These are phyloP conservation scores for Xanthorhoe spadicearia DNA, from an alignment of 2,888 invertebrate genomes.

Conservation along the genomic window DNA sequence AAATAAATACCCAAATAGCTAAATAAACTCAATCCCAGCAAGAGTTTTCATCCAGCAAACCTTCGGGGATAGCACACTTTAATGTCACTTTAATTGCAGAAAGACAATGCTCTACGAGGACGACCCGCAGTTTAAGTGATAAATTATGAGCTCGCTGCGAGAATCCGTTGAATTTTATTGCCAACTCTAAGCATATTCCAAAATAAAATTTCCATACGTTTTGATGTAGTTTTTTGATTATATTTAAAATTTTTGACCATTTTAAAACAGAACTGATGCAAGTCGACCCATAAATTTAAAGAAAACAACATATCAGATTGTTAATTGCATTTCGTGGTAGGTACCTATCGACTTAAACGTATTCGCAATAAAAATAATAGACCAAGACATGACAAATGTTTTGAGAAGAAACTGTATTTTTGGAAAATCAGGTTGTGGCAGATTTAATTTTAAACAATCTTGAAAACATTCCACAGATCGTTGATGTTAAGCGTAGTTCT, in stretches of 20 bases:
- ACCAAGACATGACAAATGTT: neutral
- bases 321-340: neutral
- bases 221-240: neutral
- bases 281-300: conserved; percentile 4
- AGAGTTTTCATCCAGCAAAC: too few relatives aligned
- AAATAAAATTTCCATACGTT: conserved; percentile 5
- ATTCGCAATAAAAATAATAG: neutral
- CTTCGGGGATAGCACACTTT: neutral
- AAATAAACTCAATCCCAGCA: too few relatives aligned
- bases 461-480: too few relatives aligned
- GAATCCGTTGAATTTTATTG: neutral
- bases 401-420: neutral
- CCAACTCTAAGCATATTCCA: neutral
- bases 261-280: neutral
- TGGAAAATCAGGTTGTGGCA: neutral
- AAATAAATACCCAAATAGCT: too few relatives aligned
- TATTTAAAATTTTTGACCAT: neutral
- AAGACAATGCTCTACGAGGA: neutral
- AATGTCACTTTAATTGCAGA: neutral
- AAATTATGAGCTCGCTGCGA: neutral
- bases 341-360: neutral
- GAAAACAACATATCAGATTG: neutral
- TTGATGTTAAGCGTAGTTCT: too few relatives aligned
- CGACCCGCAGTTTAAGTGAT: neutral
- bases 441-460: neutral